Evolutionary conservation across 2,113 vertebrate genomes (phyloP).

Genomic region (Vimba vimba): DNA sequence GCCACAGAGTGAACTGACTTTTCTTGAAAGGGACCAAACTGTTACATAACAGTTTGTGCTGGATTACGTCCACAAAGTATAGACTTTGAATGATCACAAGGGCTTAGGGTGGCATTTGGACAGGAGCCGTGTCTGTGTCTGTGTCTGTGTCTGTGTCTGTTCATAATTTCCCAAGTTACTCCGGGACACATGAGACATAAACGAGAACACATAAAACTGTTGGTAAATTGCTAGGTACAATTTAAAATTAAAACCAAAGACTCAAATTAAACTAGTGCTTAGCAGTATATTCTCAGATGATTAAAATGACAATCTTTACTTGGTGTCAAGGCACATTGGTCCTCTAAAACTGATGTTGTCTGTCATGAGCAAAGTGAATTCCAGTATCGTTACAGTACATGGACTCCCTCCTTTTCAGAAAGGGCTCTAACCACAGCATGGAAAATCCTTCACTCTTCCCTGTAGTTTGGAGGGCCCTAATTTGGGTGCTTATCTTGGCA

Average conservation of each 20-base stretch:
- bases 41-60: neutral
- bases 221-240: conserved; percentile 13
- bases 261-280: neutral
- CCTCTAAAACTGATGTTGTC: neutral
- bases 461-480: conserved; percentile 33
- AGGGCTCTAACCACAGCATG: conserved; percentile 1
- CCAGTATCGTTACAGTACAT: neutral
- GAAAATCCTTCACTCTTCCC: conserved; percentile 30
- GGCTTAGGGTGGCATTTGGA: neutral
- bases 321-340: neutral
- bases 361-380: neutral
- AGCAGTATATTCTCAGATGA: neutral
- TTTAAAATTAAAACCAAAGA: neutral
- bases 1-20: neutral
- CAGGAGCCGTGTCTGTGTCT: neutral
- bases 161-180: conserved; percentile 2
- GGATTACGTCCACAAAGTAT: neutral
- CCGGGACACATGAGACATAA: neutral
- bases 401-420: neutral
- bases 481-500: conserved; percentile 52
- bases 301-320: conserved; percentile 5
- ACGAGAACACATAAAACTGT: neutral
- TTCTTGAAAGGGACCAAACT: neutral
- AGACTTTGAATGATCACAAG: neutral
- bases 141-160: neutral